Base-by-base conservation (phyloP, 2,797 vertebrate genomes). In the Danio kyathit region DNA sequence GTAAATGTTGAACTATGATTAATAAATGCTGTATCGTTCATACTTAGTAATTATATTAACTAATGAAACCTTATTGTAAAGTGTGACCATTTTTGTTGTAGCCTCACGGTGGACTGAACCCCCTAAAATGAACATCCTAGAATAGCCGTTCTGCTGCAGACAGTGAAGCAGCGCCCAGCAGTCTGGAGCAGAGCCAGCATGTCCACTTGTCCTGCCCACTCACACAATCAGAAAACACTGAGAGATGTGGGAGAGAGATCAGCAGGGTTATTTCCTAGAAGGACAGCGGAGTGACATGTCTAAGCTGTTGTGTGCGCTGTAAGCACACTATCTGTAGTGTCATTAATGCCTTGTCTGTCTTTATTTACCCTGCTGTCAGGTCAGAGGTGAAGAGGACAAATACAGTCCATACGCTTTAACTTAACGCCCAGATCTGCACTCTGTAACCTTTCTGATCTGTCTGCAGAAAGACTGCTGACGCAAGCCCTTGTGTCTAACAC, bases 401-500 rank as follows among this genome's bases (percentile, higher is more conserved):
- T 40, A 43, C 67, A 72, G 9, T 86, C 83, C 69, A 76, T 76
- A 54, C 14, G 11, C 54, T 78, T 78, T 59, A 78, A 78, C 43
- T 66, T 40, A 7, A 19, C 1, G 3, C 43, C 41, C 66, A 70
- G 48, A 52, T 71, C 71, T 79, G 29, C 57, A 74, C 66, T 69
- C 16, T 79, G 52, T 60, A 60, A 67, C 64, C 21, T 48, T 66
- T 41, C 13, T 54, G 41, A 54, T 66, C 74, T 4, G 3, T 38
- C 54, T 13, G 51, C 66, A 57, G 8, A 83, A 82, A 85, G 85
- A 84, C 75, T 84, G 89, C 90, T 89, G 90, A 92, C 69, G 85
- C 83, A 82, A 87, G 88, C 79, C 7, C 78, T 40, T 48, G 56
- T 6, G 10, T 41, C 67, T 71, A 41, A 71, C 51, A 54, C 67